phyloP scores from a whole-genome alignment of 2,113 vertebrate genomes.

The Chaenocephalus aceratus region DNA sequence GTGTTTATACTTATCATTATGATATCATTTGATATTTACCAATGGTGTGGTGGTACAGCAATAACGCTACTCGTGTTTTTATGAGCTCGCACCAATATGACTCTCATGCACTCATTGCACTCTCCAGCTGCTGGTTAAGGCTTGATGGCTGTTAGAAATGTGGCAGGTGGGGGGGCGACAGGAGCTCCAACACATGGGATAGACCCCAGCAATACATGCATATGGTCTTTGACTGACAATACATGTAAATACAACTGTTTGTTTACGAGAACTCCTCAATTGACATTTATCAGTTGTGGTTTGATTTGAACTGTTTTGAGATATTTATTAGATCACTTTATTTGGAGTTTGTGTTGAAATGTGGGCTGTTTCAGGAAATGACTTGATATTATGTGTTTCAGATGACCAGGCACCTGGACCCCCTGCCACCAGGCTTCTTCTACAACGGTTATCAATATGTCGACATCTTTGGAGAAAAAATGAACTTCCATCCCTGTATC shows the following conservation, averaged over 20 bases:
- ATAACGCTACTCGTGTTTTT: neutral
- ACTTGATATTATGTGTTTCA: constrained; percentile 57
- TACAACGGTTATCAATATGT: constrained; percentile 95
- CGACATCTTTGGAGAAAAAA: constrained; percentile 94
- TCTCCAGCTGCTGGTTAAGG: neutral
- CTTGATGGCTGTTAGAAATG: neutral
- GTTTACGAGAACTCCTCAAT: neutral
- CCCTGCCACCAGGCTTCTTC: constrained; percentile 92
- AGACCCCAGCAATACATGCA: neutral
- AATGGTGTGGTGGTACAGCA: neutral
- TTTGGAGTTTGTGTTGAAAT: too few species aligned
- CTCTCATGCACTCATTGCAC: neutral
- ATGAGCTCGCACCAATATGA: neutral
- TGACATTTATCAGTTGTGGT: too few species aligned
- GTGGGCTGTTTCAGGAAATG: neutral
- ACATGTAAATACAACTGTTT: neutral
- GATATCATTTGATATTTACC: too few species aligned
- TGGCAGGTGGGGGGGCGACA: neutral
- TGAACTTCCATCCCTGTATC: constrained; percentile 94
- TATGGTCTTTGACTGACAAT: neutral
- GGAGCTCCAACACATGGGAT: neutral
- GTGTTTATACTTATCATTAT: neutral
- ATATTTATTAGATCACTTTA: too few species aligned
- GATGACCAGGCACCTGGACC: constrained; percentile 91
- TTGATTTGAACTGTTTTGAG: too few species aligned